Conservation (phyloP, 1,140 invertebrate species). For the Drusus annulatus region DNA sequence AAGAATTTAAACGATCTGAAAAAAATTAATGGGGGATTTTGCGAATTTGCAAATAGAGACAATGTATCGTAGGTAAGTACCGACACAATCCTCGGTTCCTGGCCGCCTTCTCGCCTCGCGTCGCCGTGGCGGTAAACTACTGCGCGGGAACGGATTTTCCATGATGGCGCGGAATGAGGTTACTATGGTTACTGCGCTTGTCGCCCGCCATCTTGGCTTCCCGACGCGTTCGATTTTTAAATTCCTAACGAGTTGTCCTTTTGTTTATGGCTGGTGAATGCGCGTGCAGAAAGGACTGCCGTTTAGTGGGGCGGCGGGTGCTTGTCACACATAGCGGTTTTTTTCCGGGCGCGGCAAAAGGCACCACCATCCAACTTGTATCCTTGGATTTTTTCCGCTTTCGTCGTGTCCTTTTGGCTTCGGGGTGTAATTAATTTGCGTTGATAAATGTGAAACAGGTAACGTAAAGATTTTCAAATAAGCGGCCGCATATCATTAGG, state of each 20-base stretch:
- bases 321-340: slow-evolving; percentile 16
- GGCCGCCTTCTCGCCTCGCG: slow-evolving; percentile 3
- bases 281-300: slow-evolving; percentile 11
- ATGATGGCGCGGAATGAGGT: slow-evolving; percentile 50
- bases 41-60: too few species aligned
- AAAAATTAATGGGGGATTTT: too few species aligned
- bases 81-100: background rate
- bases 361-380: background rate
- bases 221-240: slow-evolving; percentile 43
- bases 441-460: background rate
- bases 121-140: slow-evolving; percentile 16
- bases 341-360: slow-evolving; percentile 14
- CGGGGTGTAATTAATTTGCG: background rate
- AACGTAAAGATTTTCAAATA: slow-evolving; percentile 6
- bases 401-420: background rate
- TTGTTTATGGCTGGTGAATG: slow-evolving; percentile 31
- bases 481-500: slow-evolving; percentile 1
- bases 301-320: background rate
- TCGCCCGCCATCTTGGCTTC: slow-evolving; percentile 38
- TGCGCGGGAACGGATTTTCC: slow-evolving; percentile 48
- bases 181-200: slow-evolving; percentile 46
- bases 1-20: too few species aligned
- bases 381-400: background rate
- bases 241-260: slow-evolving; percentile 45
- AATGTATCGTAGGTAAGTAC: background rate